phyloP scores from a whole-genome alignment of 2,797 vertebrate genomes.

The Euphonia xanthogaster region DNA sequence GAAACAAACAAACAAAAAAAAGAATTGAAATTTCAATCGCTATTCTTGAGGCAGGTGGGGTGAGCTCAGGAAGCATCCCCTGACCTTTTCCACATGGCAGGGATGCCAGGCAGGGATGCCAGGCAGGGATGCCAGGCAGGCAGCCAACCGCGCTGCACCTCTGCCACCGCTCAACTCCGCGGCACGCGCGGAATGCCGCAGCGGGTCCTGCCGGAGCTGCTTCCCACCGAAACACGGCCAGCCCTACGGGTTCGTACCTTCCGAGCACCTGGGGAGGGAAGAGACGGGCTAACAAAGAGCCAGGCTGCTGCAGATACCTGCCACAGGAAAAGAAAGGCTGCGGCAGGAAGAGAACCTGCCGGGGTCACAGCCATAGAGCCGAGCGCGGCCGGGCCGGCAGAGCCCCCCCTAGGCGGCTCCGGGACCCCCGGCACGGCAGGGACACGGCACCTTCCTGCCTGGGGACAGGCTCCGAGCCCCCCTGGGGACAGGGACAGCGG shows the following conservation, averaged over 20 bases:
- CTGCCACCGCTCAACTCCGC: background rate
- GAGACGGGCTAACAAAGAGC: slow-evolving; percentile 55
- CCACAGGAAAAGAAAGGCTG: slow-evolving; percentile 49
- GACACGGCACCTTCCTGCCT: background rate
- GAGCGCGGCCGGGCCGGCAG: background rate
- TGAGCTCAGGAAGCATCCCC: background rate
- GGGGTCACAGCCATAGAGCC: slow-evolving; percentile 62
- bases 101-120: background rate
- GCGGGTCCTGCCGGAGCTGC: background rate
- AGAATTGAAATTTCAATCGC: background rate
- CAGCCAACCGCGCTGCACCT: background rate
- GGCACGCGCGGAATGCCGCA: background rate
- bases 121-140: background rate
- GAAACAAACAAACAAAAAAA: background rate
- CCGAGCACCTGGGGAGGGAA: background rate
- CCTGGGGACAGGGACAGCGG: fast-evolving
- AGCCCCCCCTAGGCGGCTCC: slow-evolving; percentile 43
- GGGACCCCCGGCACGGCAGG: background rate
- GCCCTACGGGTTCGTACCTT: background rate
- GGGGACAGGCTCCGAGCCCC: background rate
- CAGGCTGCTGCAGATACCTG: slow-evolving; percentile 37
- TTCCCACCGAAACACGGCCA: background rate
- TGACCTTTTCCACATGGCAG: slow-evolving; percentile 9
- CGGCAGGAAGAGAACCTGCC: slow-evolving; percentile 62
- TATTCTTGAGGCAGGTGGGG: background rate